These are phyloP conservation scores for Takifugu rubripes DNA, from an alignment of 2,797 vertebrate genomes.

Conservation along the genomic window DNA sequence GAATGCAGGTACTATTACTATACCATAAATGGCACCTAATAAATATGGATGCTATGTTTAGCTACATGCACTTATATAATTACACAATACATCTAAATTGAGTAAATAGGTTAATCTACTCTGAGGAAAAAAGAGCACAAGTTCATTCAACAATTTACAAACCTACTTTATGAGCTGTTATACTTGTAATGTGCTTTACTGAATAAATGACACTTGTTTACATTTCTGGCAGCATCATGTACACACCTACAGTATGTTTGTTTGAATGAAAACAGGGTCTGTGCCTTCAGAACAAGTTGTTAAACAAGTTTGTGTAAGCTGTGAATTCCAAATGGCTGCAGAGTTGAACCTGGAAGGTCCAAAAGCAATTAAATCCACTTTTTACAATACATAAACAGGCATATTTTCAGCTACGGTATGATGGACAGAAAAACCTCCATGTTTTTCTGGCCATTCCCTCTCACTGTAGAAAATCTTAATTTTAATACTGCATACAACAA, in stretches of 20 bases:
- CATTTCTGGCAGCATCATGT: conserved; percentile 34
- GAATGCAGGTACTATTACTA: conserved; percentile 17
- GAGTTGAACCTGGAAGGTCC: not conserved
- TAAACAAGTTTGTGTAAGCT: conserved; percentile 11
- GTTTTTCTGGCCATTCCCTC: too few relatives aligned
- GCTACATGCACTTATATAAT: conserved; percentile 17
- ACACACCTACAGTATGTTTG: conserved; percentile 33
- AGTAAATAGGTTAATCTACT: not conserved
- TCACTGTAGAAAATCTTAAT: too few relatives aligned
- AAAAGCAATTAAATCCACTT: too few relatives aligned
- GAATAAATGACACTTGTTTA: conserved; percentile 25
- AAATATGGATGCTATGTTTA: conserved; percentile 11
- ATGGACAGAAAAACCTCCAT: too few relatives aligned
- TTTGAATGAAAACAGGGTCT: conserved; percentile 40
- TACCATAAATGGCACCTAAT: conserved; percentile 7
- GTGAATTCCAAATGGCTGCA: not conserved
- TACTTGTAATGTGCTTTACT: conserved; percentile 23
- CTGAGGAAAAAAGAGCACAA: not conserved
- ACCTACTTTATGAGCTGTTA: conserved; percentile 10
- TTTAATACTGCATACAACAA: too few relatives aligned
- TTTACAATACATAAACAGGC: too few relatives aligned
- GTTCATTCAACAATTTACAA: conserved; percentile 20
- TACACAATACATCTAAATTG: too few relatives aligned
- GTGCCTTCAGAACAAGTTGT: conserved; percentile 17
- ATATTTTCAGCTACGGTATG: too few relatives aligned